Percentiles rank a stretch among this genome's conserved stretches.
Conservation (phyloP, 2,888 invertebrate genomes). For the Acleris holmiana region DNA sequence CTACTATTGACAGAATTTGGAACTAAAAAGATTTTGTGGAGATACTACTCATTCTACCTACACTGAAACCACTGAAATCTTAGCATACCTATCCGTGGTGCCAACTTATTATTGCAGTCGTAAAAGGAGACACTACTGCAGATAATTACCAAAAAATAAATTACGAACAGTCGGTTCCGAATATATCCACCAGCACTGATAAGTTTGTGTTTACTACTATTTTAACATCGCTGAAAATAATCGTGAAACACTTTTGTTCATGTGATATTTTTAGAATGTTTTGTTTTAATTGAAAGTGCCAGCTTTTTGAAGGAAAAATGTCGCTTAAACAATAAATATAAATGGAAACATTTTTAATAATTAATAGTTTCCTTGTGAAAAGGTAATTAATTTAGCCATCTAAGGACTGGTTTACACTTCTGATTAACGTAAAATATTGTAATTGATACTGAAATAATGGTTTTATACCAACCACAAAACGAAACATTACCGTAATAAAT, state of each 20-base stretch:
- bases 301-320: constrained; percentile 22
- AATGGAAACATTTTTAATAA: background rate
- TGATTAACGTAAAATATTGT: too few relatives aligned
- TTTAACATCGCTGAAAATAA: constrained; percentile 39
- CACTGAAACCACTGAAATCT: constrained; percentile 14
- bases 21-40: constrained; percentile 16
- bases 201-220: constrained; percentile 24
- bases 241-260: constrained; percentile 33
- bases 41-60: background rate
- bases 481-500: too few relatives aligned
- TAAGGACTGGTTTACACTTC: too few relatives aligned
- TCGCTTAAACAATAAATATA: constrained; percentile 1
- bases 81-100: constrained; percentile 3
- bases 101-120: constrained; percentile 9
- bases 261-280: constrained; percentile 29
- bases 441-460: too few relatives aligned
- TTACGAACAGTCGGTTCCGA: background rate
- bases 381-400: too few relatives aligned
- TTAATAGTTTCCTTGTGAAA: too few relatives aligned
- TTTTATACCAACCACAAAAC: too few relatives aligned
- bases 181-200: constrained; percentile 11
- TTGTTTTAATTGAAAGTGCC: constrained; percentile 33
- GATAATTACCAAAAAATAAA: constrained; percentile 4
- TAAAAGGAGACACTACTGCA: background rate
- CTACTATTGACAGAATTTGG: constrained; percentile 2